phyloP scores from a whole-genome alignment of 2,888 invertebrate species.

The Machimus rusticus region DNA sequence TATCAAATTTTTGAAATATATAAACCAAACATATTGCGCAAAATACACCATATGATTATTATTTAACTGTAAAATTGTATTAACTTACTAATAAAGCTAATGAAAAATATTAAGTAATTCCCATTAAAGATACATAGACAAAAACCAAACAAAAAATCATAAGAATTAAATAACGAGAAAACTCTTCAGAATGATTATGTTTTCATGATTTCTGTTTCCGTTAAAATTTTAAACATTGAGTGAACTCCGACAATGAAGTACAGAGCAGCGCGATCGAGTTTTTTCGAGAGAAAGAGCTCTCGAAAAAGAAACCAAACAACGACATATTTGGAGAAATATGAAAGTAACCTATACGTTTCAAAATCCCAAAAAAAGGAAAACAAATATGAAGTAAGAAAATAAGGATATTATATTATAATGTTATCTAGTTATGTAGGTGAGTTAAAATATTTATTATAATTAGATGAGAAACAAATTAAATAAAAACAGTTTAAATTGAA shows the following conservation, averaged over 20 bases:
- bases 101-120: neutral
- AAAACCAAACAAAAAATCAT: constrained; percentile 17
- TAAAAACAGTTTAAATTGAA: constrained; percentile 53
- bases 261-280: neutral
- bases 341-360: constrained; percentile 49
- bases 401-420: constrained; percentile 56
- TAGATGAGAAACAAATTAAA: constrained; percentile 52
- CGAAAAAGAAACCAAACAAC: constrained; percentile 45
- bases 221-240: constrained; percentile 1
- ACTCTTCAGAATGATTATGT: neutral
- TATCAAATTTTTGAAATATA: constrained; percentile 9
- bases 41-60: neutral
- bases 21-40: constrained; percentile 1
- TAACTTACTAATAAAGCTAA: neutral
- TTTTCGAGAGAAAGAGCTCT: neutral
- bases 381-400: constrained; percentile 52
- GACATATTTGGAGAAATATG: constrained; percentile 51
- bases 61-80: constrained; percentile 11
- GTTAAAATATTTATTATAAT: constrained; percentile 56
- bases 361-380: constrained; percentile 48
- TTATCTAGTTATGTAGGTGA: constrained; percentile 63
- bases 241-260: neutral
- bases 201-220: neutral
- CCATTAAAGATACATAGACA: neutral
- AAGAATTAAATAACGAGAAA: neutral